These are phyloP conservation scores for Sminthurinus signatus DNA, from an alignment of 1,140 invertebrate species.

Conservation along the genomic window DNA sequence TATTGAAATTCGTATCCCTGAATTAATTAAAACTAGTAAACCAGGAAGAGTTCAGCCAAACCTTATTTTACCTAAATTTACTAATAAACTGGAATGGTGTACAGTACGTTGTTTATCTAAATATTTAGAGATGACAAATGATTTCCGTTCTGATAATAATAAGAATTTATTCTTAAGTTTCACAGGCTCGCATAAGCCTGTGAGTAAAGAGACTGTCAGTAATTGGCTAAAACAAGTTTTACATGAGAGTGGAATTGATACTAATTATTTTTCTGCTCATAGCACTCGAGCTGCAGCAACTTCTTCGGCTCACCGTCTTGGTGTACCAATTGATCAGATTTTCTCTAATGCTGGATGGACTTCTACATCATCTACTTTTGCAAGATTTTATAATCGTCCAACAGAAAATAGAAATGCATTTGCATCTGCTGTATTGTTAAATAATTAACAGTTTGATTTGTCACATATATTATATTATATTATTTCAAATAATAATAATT, in stretches of 20 bases:
- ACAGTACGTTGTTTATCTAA: neutral
- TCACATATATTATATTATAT: no score
- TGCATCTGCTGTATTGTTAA: neutral
- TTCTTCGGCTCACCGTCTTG: neutral
- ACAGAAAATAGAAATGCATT: neutral
- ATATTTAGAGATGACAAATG: no score
- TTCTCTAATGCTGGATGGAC: slow-evolving; percentile 11
- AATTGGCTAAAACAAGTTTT: slow-evolving; percentile 9
- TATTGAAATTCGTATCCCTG: slow-evolving; percentile 7
- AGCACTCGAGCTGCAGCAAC: slow-evolving; percentile 14
- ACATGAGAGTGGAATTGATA: slow-evolving; percentile 1
- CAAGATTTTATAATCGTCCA: slow-evolving; percentile 14
- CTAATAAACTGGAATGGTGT: neutral
- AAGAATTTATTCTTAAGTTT: slow-evolving; percentile 3
- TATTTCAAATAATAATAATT: no score
- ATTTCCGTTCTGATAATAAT: no score
- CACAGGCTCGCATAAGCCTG: neutral
- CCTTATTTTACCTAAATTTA: neutral
- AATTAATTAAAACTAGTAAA: slow-evolving; percentile 14
- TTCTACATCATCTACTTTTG: slow-evolving; percentile 5
- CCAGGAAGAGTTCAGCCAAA: neutral
- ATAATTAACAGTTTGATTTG: no score
- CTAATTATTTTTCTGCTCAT: neutral
- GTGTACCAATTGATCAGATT: slow-evolving; percentile 4
- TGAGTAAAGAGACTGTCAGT: slow-evolving; percentile 13